phyloP scores from a whole-genome alignment of 2,797 vertebrate species.

The Hylomyscus alleni region DNA sequence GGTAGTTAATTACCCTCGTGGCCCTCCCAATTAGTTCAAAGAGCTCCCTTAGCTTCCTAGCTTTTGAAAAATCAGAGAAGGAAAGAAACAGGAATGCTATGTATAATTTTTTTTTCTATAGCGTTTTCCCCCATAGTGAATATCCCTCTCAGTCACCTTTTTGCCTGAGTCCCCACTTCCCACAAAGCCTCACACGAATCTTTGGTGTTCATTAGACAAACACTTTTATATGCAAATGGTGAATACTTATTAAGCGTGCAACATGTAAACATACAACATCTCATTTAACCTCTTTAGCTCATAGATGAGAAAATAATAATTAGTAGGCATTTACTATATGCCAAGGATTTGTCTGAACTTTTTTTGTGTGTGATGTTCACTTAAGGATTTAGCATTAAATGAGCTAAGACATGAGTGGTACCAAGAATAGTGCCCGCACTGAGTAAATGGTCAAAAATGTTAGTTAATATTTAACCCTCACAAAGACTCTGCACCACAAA shows the following conservation, averaged over 20 bases:
- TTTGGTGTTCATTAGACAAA: constrained; percentile 45
- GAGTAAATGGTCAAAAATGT: constrained; percentile 7
- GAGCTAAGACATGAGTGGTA: constrained; percentile 5
- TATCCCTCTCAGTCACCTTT: constrained; percentile 13
- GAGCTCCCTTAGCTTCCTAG: constrained; percentile 60
- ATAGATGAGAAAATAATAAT: constrained; percentile 15
- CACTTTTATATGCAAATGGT: constrained; percentile 15
- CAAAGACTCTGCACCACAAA: neutral
- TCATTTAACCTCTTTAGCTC: constrained; percentile 60
- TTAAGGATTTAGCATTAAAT: constrained; percentile 37
- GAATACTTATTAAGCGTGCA: neutral
- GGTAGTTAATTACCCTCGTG: constrained; percentile 61
- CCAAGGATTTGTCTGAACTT: constrained; percentile 56
- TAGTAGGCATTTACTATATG: neutral
- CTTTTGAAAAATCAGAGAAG: constrained; percentile 62
- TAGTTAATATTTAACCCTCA: neutral
- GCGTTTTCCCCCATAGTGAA: neutral
- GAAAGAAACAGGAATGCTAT: constrained; percentile 65
- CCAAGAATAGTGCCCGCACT: neutral
- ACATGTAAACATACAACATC: neutral
- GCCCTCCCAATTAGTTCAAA: constrained; percentile 73
- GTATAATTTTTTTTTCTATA: constrained; percentile 2
- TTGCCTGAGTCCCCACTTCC: neutral
- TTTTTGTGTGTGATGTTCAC: constrained; percentile 46
- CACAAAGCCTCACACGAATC: constrained; percentile 1